Evolutionary conservation across 2,888 invertebrate genomes (phyloP), one percentile per base, ranked within the genome.

Genomic region (Calameuta idolon): DNA sequence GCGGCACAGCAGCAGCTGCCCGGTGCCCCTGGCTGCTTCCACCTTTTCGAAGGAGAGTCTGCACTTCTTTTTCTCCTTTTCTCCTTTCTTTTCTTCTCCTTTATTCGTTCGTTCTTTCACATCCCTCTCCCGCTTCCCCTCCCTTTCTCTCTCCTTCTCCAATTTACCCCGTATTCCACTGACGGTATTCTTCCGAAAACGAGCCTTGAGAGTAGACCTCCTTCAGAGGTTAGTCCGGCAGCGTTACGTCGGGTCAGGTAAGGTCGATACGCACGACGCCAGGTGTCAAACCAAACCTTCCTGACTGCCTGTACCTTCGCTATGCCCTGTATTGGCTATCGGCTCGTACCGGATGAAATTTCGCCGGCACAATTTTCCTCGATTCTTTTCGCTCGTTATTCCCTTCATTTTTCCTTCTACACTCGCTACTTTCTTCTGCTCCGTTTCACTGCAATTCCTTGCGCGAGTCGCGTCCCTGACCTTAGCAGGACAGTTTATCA

Each of bases 171-270:
- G 34, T 69, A 34, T 71, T 23, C 23, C 55, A 23, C 9, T 2
- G 55, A 55, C 23, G 55, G 55, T 23, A 23, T 55, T 55, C 55
- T 55, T 55, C 1, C 23, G 55, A 55, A 55, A 55, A 15, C 37
- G n/a, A 75, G 34, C 71, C 34, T 80, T 79, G 80, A 84, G 84
- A 81, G 31, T 2, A 31, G 82, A 79, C 77, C 75, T 37, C 69
- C 77, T 77, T 75, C 79, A 74, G 81, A 74, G 81, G 73, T 77
- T 68, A 75, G 73, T 75, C 77, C 68, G 37, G 78, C 77, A 78
- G 69, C 35, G 69, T 79, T 84, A 74, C 76, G 78, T 76, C 76
- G 80, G 84, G 81, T 81, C 79, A 79, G 75, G 75, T 74, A 55
- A 77, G 75, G 34, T 11, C 33, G 74, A 34, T 34, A 35, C n/a